Evolutionary conservation across 2,888 invertebrate genomes (phyloP), one percentile per base, ranked within the genome.

Genomic region (Rhabditophanes sp.): DNA sequence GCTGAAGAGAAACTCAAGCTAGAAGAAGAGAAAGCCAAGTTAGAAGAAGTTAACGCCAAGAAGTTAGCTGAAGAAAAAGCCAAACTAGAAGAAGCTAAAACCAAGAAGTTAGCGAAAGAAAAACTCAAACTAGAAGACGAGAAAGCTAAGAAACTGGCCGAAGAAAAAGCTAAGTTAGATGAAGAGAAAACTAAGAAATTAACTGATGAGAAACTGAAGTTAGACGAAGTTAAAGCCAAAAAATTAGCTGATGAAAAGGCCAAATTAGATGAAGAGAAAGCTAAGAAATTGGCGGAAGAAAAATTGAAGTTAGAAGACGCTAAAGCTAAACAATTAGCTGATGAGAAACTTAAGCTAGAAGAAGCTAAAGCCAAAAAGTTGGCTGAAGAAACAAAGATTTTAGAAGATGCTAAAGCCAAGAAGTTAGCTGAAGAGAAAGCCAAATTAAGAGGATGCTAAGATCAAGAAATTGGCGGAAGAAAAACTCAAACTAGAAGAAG

Each of bases 41-140:
- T n/a, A 9, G 7, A 26, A 17, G 32, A 7, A 28, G 35, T n/a
- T 23, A 6, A 4, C 33, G 12, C 25, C 11, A 33, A 41, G 40
- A 39, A 42, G n/a, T 25, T 23, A n/a, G 32, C 3, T 9, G 38
- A 39, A 16, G 33, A 25, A 1, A 25, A 17, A 8, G 29, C 32
- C n/a, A 26, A 22, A 7, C 22, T 30, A 8, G 25, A 19, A 2
- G 23, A 22, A 17, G 33, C 3, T 1, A 33, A 20, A 2, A 32
- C 29, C 9, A 40, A 40, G 25, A 21, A 38, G 25, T 14, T 16
- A 3, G 23, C 19, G 11, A 14, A 9, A 2, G 23, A 28, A 20
- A 24, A 25, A 16, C 20, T 16, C 16, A 21, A 39, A 29, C 19
- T 8, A 23, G 22, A 18, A 15, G 39, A 40, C 16, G 18, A 21